Conservation (phyloP, 2,888 invertebrate genomes). For the Stenotaenia linearis region DNA sequence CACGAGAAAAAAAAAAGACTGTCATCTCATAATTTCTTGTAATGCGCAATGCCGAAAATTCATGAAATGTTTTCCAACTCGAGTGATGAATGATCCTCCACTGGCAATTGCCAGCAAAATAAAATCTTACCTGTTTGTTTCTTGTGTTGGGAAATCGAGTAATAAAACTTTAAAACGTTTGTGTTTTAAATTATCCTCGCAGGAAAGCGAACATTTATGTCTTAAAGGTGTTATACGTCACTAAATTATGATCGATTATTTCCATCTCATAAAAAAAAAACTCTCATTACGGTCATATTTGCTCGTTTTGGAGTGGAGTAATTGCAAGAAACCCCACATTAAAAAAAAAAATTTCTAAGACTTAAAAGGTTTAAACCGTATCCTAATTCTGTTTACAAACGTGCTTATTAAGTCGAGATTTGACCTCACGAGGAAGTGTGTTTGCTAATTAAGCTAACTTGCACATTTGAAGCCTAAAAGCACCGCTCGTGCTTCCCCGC, state of each 20-base stretch:
- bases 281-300: too few relatives aligned
- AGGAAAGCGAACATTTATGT: too few relatives aligned
- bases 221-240: too few relatives aligned
- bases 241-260: too few relatives aligned
- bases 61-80: neutral
- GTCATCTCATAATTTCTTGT: neutral
- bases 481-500: neutral
- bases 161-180: neutral
- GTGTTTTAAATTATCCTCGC: neutral
- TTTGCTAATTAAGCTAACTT: slow-evolving; percentile 19
- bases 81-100: neutral
- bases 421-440: slow-evolving; percentile 5
- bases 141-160: neutral
- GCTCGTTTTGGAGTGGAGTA: too few relatives aligned
- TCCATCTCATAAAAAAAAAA: too few relatives aligned
- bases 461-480: slow-evolving; percentile 1
- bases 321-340: too few relatives aligned
- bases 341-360: too few relatives aligned
- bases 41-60: neutral
- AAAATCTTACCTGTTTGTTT: neutral
- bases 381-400: neutral
- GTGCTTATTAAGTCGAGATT: slow-evolving; percentile 7
- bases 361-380: neutral
- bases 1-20: neutral
- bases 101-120: neutral